These are phyloP conservation scores for Chrysochloris asiatica DNA, from an alignment of 2,113 vertebrate genomes.

Conservation along the genomic window DNA sequence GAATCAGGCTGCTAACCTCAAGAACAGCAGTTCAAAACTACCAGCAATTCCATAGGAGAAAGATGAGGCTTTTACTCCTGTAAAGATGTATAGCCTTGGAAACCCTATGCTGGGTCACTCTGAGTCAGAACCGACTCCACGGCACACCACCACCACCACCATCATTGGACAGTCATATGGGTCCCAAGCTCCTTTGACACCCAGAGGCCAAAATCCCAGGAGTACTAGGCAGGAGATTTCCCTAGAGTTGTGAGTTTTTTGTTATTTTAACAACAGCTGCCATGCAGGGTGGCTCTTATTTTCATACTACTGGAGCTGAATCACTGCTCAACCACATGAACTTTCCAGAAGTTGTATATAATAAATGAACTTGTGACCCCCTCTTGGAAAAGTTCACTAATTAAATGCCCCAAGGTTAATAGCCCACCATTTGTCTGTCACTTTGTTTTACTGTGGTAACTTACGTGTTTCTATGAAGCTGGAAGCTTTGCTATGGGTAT, in stretches of 20 bases:
- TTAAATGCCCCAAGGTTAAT: slow-evolving; percentile 78
- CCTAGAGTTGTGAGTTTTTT: no score
- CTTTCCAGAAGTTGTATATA: slow-evolving; percentile 57
- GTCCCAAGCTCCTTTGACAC: neutral
- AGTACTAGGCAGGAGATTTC: neutral
- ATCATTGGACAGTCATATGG: neutral
- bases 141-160: no score
- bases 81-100: no score
- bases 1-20: no score
- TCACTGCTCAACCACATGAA: slow-evolving; percentile 22
- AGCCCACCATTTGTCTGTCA: neutral
- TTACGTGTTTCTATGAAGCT: neutral
- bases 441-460: neutral
- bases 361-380: slow-evolving; percentile 68
- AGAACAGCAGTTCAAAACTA: no score
- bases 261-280: slow-evolving; percentile 49
- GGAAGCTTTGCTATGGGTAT: neutral
- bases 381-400: slow-evolving; percentile 73
- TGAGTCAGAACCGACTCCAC: no score
- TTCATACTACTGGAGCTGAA: slow-evolving; percentile 26
- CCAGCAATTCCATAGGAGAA: no score
- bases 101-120: no score
- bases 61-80: no score
- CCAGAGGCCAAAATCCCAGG: neutral
- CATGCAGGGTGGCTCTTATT: neutral